Evolutionary conservation across 37 sponge, comb jelly and placozoan genomes (phyloP), one percentile per base, ranked within the genome.

Genomic region (Dysidea cf. avara): DNA sequence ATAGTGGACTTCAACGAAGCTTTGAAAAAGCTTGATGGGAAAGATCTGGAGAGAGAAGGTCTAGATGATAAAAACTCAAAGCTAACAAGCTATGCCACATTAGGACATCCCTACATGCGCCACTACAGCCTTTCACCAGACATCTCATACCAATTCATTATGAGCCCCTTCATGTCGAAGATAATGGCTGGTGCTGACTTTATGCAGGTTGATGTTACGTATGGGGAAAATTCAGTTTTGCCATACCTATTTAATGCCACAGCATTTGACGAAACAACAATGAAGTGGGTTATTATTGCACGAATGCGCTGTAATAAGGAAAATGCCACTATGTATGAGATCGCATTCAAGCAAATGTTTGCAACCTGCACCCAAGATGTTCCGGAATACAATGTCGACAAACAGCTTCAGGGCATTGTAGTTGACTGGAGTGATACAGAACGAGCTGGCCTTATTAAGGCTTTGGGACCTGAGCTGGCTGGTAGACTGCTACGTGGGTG

Each of bases 281-380:
- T 66, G 68, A 39, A n/a, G 26, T 66, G 68, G 68, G 68, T 51
- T 22, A 51, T 11, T 46, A 51, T 66, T 66, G 68, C 68, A 43
- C 16, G 68, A 11, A 66, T 43, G 50, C 13, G 68, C 4, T 7
- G 51, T 20, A 66, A 66, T n/a, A 66, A 66, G 28, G 68, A 66
- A 22, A 51, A 66, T n/a, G 25, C 68, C n/a, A 7, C 13, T 25
- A 48, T 66, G 40, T 66, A 66, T n/a, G 48, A 43, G 25, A 43
- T n/a, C 6, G 68, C 50, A 7, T 66, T 66, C 21, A 21, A 39
- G 4, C 37, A 37, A 6, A 63, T 63, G 37, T 63, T 63, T n/a
- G 11, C 12, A 9, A 33, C 7, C 37, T 63, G 64, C 20, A 31
- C 11, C 13, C 17, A 24, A 11, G 37, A 31, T 63, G n/a, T n/a